These are phyloP conservation scores for Chaetoderma sp. DNA, from an alignment of 2,888 invertebrate species.

Conservation along the genomic window DNA sequence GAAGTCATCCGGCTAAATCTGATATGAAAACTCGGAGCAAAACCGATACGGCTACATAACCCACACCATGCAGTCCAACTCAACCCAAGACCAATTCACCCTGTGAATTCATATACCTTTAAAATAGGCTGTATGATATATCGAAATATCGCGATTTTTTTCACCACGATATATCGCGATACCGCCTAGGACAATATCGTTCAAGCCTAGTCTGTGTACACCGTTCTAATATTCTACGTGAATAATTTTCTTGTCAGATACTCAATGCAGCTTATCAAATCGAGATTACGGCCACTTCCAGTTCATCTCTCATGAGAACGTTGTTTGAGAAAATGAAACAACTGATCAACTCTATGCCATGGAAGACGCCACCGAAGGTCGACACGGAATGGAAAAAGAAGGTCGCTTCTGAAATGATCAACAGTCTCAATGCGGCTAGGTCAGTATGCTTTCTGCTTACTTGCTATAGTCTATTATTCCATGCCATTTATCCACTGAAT, in stretches of 20 bases:
- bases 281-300: conserved; percentile 75
- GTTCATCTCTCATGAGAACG: conserved; percentile 76
- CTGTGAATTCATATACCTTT: no score
- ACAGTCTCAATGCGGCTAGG: conserved; percentile 77
- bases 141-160: not conserved
- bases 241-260: conserved; percentile 64
- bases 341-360: conserved; percentile 76
- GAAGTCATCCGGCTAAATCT: no score
- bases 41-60: no score
- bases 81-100: no score
- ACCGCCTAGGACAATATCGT: no score
- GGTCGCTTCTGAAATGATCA: conserved; percentile 79
- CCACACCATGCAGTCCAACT: no score
- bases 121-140: no score
- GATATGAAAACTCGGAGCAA: no score
- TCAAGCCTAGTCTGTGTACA: not conserved
- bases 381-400: conserved; percentile 78
- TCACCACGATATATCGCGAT: no score
- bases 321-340: conserved; percentile 79
- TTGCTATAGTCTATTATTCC: not conserved
- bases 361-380: conserved; percentile 72
- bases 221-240: not conserved
- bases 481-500: not conserved
- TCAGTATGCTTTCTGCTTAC: conserved; percentile 30
- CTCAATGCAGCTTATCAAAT: conserved; percentile 82